phyloP scores from a whole-genome alignment of 2,888 invertebrate genomes.

The Bimastos eiseni region DNA sequence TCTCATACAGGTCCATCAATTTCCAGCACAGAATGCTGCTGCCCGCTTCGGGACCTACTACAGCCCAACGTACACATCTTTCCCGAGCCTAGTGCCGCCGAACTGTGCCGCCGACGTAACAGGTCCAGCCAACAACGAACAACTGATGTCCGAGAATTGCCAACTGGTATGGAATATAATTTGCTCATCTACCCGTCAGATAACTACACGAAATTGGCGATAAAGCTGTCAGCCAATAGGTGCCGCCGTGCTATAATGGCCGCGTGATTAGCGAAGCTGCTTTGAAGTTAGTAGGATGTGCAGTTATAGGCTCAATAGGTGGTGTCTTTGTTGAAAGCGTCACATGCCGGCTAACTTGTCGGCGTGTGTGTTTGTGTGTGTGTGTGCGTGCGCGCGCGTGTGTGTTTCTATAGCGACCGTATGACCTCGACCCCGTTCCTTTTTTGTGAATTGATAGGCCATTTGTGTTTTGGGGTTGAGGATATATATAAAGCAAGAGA shows the following conservation, averaged over 20 bases:
- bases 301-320: neutral
- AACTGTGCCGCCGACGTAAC: neutral
- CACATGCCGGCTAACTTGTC: neutral
- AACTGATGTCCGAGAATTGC: constrained; percentile 1
- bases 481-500: neutral
- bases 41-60: constrained; percentile 21
- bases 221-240: neutral
- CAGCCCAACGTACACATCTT: constrained; percentile 24
- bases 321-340: neutral
- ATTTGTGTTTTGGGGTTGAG: neutral
- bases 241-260: neutral
- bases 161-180: neutral
- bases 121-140: neutral
- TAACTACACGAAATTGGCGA: neutral
- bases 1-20: neutral
- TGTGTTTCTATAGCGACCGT: too few species aligned
- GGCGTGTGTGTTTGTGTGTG: neutral
- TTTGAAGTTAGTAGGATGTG: neutral
- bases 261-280: neutral
- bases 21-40: neutral
- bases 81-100: neutral
- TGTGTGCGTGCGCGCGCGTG: too few species aligned
- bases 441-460: too few species aligned
- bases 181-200: neutral
- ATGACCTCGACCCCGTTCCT: too few species aligned